Base-by-base conservation (phyloP, 2,113 vertebrate species). In the Ammodytes dubius region DNA sequence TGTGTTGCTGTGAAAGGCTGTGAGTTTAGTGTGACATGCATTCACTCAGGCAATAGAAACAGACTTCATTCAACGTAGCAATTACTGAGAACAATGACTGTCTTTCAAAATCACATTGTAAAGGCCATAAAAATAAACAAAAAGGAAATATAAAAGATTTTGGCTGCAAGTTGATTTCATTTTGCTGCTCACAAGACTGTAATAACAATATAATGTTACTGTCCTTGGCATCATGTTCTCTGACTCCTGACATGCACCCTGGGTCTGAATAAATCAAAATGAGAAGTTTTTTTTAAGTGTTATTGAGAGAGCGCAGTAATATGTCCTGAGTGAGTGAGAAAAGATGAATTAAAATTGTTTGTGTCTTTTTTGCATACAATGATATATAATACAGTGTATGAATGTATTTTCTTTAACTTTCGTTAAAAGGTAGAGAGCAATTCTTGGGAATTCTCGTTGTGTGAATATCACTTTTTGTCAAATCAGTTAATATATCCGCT, bases 1-100 rank as follows among this genome's bases (percentile, higher is more conserved):
- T 88, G 79, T 84, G 63, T 88, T 93, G 91, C 91, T 84, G 92
- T 93, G 92, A 87, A 87, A 76, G 78, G 27, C 27, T 27, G 27
- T 27, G 27, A 82, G 81, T 86, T n/a, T 79, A 85, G 85, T 72
- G 39, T 82, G 77, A 77, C 65, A 81, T 73, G 54, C 70, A 84
- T 61, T 80, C 74, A 52, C 52, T 72, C 67, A 71, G 56, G 56
- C 69, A 88, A 82, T 80, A 82, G 84, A 88, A 84, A 73, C 58
- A 79, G 49, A 82, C n/a, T 47, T 86, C 9, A 86, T 79, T 87
- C 53, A 37, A 45, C 11, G 14, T 70, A 65, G 74, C 10, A 0
- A 50, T 71, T 69, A 82, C 35, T 74, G 50, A 71, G 10, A 74
- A 68, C 43, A 15, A 56, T 73, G 39, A 54, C 35, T 74, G 58